A percentile compares a stretch with the other conserved stretches of the same genome.
These are phyloP conservation scores for Coryphaenoides rupestris DNA, from an alignment of 2,113 vertebrate species.

Conservation along the genomic window DNA sequence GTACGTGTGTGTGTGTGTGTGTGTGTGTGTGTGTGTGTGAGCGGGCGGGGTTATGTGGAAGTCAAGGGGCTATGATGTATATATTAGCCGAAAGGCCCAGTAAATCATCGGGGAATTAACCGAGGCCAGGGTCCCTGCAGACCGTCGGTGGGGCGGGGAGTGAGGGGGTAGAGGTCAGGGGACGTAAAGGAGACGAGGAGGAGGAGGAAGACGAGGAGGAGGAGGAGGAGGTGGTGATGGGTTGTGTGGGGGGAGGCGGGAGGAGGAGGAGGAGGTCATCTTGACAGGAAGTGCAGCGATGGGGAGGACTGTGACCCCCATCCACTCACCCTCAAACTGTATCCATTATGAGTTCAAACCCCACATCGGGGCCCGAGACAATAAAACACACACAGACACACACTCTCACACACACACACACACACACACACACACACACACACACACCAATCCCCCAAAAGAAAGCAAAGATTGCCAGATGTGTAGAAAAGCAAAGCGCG, in stretches of 20 bases:
- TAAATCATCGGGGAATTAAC: not conserved
- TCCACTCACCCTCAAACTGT: too few relatives aligned
- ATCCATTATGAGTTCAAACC: too few relatives aligned
- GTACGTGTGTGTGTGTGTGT: conserved; percentile 5
- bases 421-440: not conserved
- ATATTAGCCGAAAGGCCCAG: not conserved
- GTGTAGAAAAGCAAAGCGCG: too few relatives aligned
- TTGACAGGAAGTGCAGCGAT: conserved; percentile 19
- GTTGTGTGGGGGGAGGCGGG: too few relatives aligned
- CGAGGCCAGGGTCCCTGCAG: conserved; percentile 1
- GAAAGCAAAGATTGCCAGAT: not conserved
- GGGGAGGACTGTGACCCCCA: not conserved
- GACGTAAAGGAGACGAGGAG: not conserved
- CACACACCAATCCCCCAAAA: not conserved
- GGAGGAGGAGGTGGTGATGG: conserved; percentile 11
- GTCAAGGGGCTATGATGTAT: not conserved
- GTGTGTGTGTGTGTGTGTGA: conserved; percentile 4
- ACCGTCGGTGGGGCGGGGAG: too few relatives aligned
- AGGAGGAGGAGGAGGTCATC: conserved; percentile 29
- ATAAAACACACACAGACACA: not conserved
- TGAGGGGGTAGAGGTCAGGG: not conserved
- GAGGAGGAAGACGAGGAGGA: too few relatives aligned
- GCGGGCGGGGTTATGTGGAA: not conserved
- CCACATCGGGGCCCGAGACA: too few relatives aligned
- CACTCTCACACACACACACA: not conserved